phyloP scores from a whole-genome alignment of 2,113 vertebrate genomes.

The Campylomormyrus numenius region DNA sequence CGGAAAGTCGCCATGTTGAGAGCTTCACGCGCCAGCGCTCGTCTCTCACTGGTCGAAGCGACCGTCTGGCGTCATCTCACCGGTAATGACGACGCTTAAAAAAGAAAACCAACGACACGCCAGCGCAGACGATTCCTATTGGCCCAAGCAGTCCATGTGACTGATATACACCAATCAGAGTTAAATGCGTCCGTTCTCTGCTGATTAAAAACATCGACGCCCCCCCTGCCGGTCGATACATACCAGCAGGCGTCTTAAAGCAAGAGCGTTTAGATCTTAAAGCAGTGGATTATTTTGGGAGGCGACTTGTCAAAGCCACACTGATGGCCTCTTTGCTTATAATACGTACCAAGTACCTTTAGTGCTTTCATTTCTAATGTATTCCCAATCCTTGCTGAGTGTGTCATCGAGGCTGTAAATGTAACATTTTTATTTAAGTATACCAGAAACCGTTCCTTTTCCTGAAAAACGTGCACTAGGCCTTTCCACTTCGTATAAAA shows the following conservation, averaged over 20 bases:
- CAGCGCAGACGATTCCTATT: background rate
- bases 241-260: background rate
- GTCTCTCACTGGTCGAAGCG: slow-evolving; percentile 44
- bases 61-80: slow-evolving; percentile 29
- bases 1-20: slow-evolving; percentile 65
- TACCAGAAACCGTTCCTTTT: background rate
- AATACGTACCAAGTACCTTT: background rate
- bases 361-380: background rate
- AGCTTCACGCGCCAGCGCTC: slow-evolving; percentile 50
- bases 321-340: background rate
- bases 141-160: background rate
- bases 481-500: background rate
- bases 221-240: background rate
- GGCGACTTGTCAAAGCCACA: background rate
- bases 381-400: background rate
- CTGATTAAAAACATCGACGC: background rate
- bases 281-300: background rate
- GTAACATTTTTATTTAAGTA: background rate
- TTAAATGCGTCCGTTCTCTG: background rate
- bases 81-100: slow-evolving; percentile 33
- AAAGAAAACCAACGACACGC: background rate
- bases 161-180: slow-evolving; percentile 11
- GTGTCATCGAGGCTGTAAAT: background rate
- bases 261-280: background rate
- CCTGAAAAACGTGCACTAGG: background rate